Base-by-base conservation (phyloP, 2,888 invertebrate genomes). In the Ornithoptera alexandrae region DNA sequence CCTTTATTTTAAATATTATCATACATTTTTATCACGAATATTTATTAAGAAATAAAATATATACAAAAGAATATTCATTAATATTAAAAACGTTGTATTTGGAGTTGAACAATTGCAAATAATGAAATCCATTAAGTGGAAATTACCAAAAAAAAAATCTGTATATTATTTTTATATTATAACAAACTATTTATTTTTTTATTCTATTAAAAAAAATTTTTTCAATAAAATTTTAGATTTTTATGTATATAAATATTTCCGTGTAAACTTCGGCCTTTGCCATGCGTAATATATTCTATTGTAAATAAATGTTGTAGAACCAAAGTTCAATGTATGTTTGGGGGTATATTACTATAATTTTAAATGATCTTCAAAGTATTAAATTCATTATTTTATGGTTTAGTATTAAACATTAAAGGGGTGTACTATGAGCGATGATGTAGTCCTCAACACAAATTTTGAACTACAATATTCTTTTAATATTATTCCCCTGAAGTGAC, bases 251-350 rank as follows among this genome's bases (percentile, higher is more conserved):
- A 63, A 60, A 12, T 67, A 67, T 63, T 67, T 64, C 62, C n/a
- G 30, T 56, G 36, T 62, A 59, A 17, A 12, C 30, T 66, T 20
- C 10, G 69, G 65, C 58, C 39, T 66, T 62, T 50, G 66, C 57
- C 63, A 50, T 22, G 59, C 66, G 61, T 67, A 50, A 50, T 62
- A 58, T 56, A 68, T 68, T 56, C 58, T 60, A 62, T 66, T 70
- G 70, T 70, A 70, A 46, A 70, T 70, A 70, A 67, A 63, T 53
- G 70, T 70, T 70, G 67, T 50, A 60, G 70, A 70, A 70, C 66
- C 70, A 70, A 70, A 70, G 70, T 70, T 70, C 70, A 36, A 60
- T 62, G 61, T 69, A 69, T 62, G 56, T 66, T 24, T 67, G 61
- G 22, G 61, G 22, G 53, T 60, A 42, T 69, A 17, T 59, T 61